Evolutionary conservation across 2,797 vertebrate genomes (phyloP).

Genomic region (Salarias fasciatus): DNA sequence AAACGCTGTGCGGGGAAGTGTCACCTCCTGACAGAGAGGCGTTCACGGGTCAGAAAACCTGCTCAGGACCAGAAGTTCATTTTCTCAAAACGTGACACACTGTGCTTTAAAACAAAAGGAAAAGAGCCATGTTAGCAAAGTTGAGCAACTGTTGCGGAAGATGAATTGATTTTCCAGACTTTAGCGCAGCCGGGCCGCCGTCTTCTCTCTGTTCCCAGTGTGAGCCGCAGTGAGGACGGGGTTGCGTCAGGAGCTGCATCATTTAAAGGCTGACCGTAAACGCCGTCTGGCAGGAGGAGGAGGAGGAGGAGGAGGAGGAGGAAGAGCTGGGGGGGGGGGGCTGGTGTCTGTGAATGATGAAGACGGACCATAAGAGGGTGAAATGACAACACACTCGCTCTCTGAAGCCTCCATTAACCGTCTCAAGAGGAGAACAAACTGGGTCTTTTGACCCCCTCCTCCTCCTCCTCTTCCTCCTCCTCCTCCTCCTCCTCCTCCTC

Average conservation of each 20-base stretch:
- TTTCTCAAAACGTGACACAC: too few species aligned
- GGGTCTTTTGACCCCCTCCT: neutral
- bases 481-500: neutral
- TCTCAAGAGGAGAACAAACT: conserved; percentile 39
- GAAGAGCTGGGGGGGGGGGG: too few species aligned
- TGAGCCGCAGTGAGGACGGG: neutral
- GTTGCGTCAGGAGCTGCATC: conserved; percentile 42
- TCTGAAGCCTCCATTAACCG: conserved; percentile 48
- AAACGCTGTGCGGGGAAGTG: too few species aligned
- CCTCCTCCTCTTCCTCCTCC: neutral
- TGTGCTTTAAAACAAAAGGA: too few species aligned
- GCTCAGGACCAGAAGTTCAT: too few species aligned
- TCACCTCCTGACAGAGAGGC: too few species aligned
- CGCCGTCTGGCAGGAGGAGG: conserved; percentile 37
- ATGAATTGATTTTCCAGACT: too few species aligned
- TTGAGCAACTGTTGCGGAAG: too few species aligned
- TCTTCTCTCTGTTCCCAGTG: neutral
- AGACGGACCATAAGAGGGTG: conserved; percentile 44
- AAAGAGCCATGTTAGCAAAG: too few species aligned
- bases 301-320: too few species aligned
- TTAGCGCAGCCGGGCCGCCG: conserved; percentile 1
- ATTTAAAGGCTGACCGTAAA: conserved; percentile 57
- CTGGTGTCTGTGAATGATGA: conserved; percentile 40
- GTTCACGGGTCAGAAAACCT: too few species aligned
- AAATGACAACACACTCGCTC: conserved; percentile 47